phyloP scores from a whole-genome alignment of 1,140 invertebrate species.

The Tetramorium simillimum region DNA sequence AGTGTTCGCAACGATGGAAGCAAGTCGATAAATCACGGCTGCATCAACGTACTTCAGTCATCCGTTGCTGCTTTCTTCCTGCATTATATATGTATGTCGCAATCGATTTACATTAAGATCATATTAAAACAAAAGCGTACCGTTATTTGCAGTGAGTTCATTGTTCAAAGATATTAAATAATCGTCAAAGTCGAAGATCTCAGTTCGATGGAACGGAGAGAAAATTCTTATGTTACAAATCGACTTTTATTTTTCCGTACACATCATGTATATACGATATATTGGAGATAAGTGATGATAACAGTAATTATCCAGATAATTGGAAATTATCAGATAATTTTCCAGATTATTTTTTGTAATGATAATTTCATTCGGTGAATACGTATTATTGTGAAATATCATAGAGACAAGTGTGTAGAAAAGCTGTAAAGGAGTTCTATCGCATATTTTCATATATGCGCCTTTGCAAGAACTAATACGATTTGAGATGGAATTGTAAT shows the following conservation, averaged over 20 bases:
- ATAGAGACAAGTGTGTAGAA: background rate
- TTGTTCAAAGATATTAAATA: background rate
- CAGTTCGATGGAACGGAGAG: background rate
- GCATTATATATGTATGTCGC: background rate
- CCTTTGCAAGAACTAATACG: background rate
- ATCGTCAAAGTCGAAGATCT: background rate
- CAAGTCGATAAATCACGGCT: conserved; percentile 48
- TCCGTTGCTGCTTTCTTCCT: conserved; percentile 49
- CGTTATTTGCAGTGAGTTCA: background rate
- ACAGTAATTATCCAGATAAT: background rate
- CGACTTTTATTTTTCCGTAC: background rate
- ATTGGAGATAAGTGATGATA: background rate
- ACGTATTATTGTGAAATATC: background rate
- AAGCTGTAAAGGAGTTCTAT: background rate
- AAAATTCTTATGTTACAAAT: background rate
- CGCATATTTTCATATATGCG: background rate
- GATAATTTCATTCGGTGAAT: background rate
- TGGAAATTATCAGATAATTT: background rate
- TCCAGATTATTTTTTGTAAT: background rate
- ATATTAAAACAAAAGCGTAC: background rate
- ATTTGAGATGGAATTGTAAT: background rate
- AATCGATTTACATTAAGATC: background rate
- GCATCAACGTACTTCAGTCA: conserved; percentile 39
- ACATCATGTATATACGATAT: background rate
- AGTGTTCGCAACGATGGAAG: conserved; percentile 38